Conservation (phyloP, 2,113 vertebrate genomes). For the Spea multiplicata region DNA sequence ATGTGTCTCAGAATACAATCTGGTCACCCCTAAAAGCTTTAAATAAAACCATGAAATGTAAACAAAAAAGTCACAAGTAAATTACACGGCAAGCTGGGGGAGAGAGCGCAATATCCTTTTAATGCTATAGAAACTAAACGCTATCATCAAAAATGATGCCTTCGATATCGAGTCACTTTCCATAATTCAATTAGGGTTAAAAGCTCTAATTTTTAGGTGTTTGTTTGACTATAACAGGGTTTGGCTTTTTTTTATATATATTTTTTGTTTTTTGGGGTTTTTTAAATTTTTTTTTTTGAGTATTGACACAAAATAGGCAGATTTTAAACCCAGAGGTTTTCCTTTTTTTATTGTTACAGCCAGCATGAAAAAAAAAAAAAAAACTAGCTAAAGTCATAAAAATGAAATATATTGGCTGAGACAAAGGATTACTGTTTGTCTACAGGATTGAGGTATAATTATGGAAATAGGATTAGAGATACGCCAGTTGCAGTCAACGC, state of each 20-base stretch:
- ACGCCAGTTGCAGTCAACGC: slow-evolving; percentile 37
- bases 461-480: slow-evolving; percentile 47
- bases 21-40: too few relatives aligned
- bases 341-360: slow-evolving; percentile 18
- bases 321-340: background rate
- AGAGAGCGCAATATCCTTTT: background rate
- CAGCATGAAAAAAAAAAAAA: slow-evolving; percentile 29
- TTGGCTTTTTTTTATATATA: background rate
- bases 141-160: background rate
- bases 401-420: slow-evolving; percentile 44
- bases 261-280: background rate
- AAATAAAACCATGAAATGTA: too few relatives aligned
- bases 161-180: slow-evolving; percentile 4
- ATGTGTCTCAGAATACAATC: too few relatives aligned
- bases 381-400: slow-evolving; percentile 40
- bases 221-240: background rate
- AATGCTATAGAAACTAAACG: background rate
- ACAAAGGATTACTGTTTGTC: slow-evolving; percentile 45
- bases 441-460: slow-evolving; percentile 44
- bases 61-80: background rate
- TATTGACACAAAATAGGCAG: background rate
- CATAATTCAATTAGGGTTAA: slow-evolving; percentile 12
- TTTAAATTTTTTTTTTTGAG: background rate
- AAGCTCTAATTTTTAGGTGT: too few relatives aligned
- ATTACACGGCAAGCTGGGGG: background rate